Conservation (phyloP, 1,140 invertebrate species). For the Pollicipes pollicipes region DNA sequence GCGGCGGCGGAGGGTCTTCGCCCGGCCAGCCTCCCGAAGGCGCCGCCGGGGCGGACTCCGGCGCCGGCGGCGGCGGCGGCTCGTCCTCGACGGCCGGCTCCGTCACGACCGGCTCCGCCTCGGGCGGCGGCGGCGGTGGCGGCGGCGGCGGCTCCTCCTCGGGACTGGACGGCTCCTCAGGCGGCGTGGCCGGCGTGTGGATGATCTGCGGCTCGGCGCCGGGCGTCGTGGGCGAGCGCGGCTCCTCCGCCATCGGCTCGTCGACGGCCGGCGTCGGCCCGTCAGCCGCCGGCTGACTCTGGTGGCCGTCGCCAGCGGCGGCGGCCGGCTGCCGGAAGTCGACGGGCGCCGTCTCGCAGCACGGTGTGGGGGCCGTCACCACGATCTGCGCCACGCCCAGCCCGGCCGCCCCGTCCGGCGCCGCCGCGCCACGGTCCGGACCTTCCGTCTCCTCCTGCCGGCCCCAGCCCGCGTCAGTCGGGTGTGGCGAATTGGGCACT, state of each 20-base stretch:
- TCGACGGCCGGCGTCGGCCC: not conserved
- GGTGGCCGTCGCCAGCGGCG: not conserved
- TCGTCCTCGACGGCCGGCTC: no score
- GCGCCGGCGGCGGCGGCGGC: no score
- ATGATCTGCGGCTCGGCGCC: not conserved
- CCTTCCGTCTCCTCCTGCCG: not conserved
- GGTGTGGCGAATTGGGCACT: no score
- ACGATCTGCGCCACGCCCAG: not conserved
- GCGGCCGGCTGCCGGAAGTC: not conserved
- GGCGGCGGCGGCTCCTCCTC: not conserved
- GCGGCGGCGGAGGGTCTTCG: not conserved
- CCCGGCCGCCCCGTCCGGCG: not conserved
- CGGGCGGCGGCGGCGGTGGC: not conserved
- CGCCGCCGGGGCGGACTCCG: no score
- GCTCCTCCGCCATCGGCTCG: not conserved
- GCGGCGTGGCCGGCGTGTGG: slow-evolving; percentile 2
- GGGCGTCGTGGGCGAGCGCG: not conserved
- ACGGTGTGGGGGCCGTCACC: not conserved
- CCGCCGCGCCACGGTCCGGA: no score
- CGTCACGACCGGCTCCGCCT: no score
- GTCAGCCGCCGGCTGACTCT: not conserved
- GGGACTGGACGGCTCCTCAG: not conserved
- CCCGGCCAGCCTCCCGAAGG: no score
- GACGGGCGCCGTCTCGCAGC: not conserved
- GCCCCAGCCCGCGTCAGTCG: no score